Base-by-base conservation (phyloP, 1,140 invertebrate genomes). In the Orussus abietinus region DNA sequence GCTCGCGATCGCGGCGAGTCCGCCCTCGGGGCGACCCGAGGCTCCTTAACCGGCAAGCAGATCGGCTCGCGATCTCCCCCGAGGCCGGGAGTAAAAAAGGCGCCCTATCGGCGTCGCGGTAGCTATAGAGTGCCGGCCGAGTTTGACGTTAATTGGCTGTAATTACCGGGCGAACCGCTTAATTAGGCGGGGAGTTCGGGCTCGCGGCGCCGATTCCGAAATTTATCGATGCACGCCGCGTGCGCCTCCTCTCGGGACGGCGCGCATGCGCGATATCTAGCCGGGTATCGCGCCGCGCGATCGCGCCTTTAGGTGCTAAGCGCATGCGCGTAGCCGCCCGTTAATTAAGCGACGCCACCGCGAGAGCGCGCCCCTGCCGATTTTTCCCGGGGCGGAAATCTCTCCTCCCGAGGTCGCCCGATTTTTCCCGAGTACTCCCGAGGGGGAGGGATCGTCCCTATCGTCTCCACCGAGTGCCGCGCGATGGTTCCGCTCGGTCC, bases 131-230 rank as follows among this genome's bases (percentile, higher is more conserved):
- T 35, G 37, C 42, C 56, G 56, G 42, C 37, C 46, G 46, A 58
- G 47, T 57, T 60, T 63, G 62, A 66, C 62, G 52, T 65, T 68
- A 68, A 68, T 66, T 64, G 63, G 62, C 54, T 54, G 53, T 64
- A 68, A 65, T 68, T 64, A 64, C 48, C 52, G 51, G 51, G 55
- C 53, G 50, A 64, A 68, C 55, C 54, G 58, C 62, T 68, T 65
- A 66, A 66, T 68, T 68, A 65, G 53, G 42, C 47, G 54, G 51
- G 40, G 33, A 49, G 15, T 43, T 38, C 26, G 20, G 29, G 36
- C 35, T 47, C 40, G 45, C 47, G 56, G 51, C 53, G 49, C 50
- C 59, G 47, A 64, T 58, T 56, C 64, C 57, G 47, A 66, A 69
- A 65, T 69, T 66, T 66, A 69, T 69, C 60, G 57, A 49, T 39